Conservation (phyloP, 2,797 vertebrate species). For the Ispidina picta region DNA sequence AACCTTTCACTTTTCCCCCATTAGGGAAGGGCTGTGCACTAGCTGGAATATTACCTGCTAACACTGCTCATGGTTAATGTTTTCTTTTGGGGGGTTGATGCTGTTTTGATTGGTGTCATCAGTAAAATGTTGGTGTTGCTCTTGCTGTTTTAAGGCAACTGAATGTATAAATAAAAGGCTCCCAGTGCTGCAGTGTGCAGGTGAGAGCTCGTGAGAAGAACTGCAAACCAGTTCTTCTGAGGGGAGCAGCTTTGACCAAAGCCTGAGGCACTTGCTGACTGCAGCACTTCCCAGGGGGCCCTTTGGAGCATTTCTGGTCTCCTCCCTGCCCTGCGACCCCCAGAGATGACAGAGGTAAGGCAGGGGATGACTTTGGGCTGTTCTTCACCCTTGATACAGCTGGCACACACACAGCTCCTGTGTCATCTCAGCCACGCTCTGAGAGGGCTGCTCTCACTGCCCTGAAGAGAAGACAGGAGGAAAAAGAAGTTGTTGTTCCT, state of each 20-base stretch:
- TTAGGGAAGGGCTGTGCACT: conserved; percentile 20
- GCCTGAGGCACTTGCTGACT: background rate
- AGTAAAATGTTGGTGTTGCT: background rate
- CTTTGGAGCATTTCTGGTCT: conserved; percentile 16
- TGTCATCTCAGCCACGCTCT: background rate
- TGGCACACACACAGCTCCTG: conserved; percentile 8
- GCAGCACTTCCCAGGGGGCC: background rate
- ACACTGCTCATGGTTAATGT: background rate
- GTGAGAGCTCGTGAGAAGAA: background rate
- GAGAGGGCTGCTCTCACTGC: background rate
- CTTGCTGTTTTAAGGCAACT: background rate
- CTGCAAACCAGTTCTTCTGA: background rate
- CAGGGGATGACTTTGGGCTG: conserved; percentile 23
- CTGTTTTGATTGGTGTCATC: background rate
- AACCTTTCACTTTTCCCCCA: conserved; percentile 24
- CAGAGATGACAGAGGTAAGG: conserved; percentile 2
- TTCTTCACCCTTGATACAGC: conserved; percentile 47
- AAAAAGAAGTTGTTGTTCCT: background rate
- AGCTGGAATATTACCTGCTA: background rate
- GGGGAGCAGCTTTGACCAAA: background rate
- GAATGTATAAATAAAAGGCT: background rate
- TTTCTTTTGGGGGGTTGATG: background rate
- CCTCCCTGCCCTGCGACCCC: background rate
- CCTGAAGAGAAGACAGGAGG: background rate
- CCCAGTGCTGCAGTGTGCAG: background rate